Percentiles rank a stretch among this genome's conserved stretches.
phyloP scores from a whole-genome alignment of 2,113 vertebrate genomes.

The Motacilla tschutschensis region DNA sequence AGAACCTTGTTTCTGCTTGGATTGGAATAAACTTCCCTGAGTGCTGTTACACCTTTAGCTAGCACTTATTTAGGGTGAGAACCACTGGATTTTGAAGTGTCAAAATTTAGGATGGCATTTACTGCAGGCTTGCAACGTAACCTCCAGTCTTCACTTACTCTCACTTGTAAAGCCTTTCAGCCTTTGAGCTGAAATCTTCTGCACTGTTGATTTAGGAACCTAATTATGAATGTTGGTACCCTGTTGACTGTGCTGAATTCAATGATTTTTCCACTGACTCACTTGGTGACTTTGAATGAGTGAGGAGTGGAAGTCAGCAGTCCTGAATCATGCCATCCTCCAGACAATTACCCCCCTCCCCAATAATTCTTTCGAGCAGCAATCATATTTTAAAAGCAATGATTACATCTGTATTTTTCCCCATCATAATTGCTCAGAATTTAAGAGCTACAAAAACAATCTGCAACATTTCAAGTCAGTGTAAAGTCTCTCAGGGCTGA shows the following conservation, averaged over 20 bases:
- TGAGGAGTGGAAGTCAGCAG: slow-evolving; percentile 24
- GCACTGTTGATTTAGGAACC: neutral
- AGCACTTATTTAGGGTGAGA: neutral
- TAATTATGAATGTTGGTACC: neutral
- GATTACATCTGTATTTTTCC: neutral
- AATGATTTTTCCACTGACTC: slow-evolving; percentile 55
- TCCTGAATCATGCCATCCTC: slow-evolving; percentile 44
- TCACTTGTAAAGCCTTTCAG: neutral
- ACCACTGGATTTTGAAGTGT: neutral
- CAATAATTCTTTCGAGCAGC: neutral
- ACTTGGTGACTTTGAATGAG: slow-evolving; percentile 38
- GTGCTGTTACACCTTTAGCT: neutral
- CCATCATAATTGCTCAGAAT: neutral
- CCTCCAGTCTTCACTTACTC: neutral
- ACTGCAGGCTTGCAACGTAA: neutral
- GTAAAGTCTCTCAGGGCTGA: neutral
- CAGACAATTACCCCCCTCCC: slow-evolving; percentile 15
- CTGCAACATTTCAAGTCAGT: neutral
- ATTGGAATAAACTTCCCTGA: neutral
- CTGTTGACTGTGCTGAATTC: slow-evolving; percentile 10
- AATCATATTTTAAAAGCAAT: slow-evolving; percentile 7
- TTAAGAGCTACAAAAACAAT: neutral
- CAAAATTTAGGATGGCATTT: neutral
- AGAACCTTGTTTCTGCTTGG: neutral
- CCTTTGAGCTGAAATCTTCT: neutral